Conservation (phyloP, 2,113 vertebrate genomes). For the Caretta caretta region DNA sequence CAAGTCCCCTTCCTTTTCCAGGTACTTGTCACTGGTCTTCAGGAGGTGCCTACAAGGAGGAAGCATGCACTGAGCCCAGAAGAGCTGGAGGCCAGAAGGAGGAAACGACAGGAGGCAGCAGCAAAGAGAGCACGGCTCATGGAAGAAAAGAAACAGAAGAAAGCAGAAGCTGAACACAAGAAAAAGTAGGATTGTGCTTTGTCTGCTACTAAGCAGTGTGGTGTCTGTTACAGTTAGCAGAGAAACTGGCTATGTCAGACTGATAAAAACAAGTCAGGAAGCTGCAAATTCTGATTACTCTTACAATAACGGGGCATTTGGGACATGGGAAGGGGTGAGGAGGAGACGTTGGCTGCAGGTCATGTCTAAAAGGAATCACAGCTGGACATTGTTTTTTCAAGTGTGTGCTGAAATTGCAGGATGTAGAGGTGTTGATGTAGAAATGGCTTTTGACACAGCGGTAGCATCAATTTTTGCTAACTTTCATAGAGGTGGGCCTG, state of each 20-base stretch:
- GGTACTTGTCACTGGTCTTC: slow-evolving; percentile 75
- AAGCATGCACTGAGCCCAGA: slow-evolving; percentile 82
- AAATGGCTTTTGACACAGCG: not conserved
- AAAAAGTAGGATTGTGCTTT: slow-evolving; percentile 83
- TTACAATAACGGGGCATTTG: not conserved
- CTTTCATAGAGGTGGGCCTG: not conserved
- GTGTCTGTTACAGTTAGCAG: not conserved
- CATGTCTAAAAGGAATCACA: not conserved
- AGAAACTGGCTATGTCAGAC: not conserved
- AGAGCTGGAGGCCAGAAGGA: slow-evolving; percentile 82
- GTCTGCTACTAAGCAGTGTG: not conserved
- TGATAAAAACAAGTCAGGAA: not conserved
- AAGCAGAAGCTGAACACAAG: slow-evolving; percentile 83
- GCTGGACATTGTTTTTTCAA: not conserved
- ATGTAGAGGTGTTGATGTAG: not conserved
- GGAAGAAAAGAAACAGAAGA: slow-evolving; percentile 81
- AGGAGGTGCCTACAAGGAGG: slow-evolving; percentile 71
- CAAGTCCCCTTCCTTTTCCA: slow-evolving; percentile 52
- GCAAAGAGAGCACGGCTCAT: slow-evolving; percentile 85
- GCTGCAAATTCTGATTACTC: not conserved
- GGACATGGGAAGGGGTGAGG: not conserved
- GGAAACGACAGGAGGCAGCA: slow-evolving; percentile 83
- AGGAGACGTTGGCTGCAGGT: not conserved
- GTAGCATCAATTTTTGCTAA: not conserved
- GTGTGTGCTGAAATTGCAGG: not conserved